Evolutionary conservation across 1,140 invertebrate species (phyloP).

Genomic region (Bombus superbus): DNA sequence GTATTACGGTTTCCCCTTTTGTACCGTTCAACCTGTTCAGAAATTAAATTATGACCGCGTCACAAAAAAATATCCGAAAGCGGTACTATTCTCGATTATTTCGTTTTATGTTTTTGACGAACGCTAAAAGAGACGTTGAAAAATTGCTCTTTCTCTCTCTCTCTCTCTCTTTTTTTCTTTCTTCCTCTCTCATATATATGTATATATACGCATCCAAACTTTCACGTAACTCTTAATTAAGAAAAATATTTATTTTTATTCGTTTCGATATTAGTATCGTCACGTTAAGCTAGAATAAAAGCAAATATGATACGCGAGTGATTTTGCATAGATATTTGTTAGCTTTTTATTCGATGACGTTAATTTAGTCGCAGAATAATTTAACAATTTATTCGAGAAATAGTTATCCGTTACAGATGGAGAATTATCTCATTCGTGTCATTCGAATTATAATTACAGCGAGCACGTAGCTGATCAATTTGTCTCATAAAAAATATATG

Average conservation of each 20-base stretch:
- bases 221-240: not conserved
- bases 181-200: not conserved
- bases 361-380: not conserved
- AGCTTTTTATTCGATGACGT: not conserved
- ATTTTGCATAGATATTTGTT: not conserved
- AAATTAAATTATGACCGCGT: slow-evolving; percentile 11
- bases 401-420: not conserved
- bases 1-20: not conserved
- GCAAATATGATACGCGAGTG: no score
- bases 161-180: not conserved
- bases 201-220: not conserved
- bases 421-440: not conserved
- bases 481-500: not conserved
- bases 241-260: not conserved
- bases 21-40: not conserved
- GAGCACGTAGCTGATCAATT: not conserved
- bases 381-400: no score
- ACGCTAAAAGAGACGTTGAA: not conserved
- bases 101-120: slow-evolving; percentile 2
- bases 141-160: not conserved
- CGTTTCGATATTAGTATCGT: not conserved
- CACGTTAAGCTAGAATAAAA: not conserved
- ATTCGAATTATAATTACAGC: not conserved
- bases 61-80: not conserved
- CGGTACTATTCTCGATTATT: not conserved